Base-by-base conservation (phyloP, 2,113 vertebrate species). In the Eptesicus fuscus region DNA sequence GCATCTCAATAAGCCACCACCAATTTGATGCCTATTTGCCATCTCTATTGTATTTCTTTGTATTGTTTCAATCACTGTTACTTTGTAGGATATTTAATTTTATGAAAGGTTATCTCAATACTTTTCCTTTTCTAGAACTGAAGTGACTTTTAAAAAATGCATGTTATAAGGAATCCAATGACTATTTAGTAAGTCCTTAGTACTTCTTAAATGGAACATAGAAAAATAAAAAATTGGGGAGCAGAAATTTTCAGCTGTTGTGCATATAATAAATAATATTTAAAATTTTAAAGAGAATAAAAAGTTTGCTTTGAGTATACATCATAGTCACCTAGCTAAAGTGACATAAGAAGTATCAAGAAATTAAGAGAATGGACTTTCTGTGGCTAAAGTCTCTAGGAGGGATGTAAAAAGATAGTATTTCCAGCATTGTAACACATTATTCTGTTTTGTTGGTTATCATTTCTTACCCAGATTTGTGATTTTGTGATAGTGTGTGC, bases 81-180 rank as follows among this genome's bases (percentile, higher is more conserved):
- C 83, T 94, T 94, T 76, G 78, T 89, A 61, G 32, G 40, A 23
- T 76, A 32, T 76, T 56, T 83, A 93, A 56, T 56, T 76, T 89
- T 47, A 77, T 89, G 78, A 77, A 90, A 59, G 40, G 1, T 56
- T 89, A 69, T 37, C 35, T 37, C n/a, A 56, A 9, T 47, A 56
- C 13, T 76, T 94, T 76, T 65, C 67, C n/a, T 93, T 82, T 88
- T 76, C 59, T 67, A 56, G 59, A 94, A 83, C 35, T 25, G 28
- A 93, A 73, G 53, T 80, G 83, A 44, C 13, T 73, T 83, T 80
- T 28, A 18, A 74, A 59, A 44, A 28, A 73, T 63, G 42, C 35
- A 20, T 77, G 23, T 59, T 92, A 56, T 59, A 37, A 56, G 40
- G 23, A 56, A 23, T 69, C 37, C 69, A 37, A 23, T 47, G 22